Evolutionary conservation across 2,888 invertebrate species (phyloP), one percentile per base, ranked within the genome.

Genomic region (Deilephila elpenor): DNA sequence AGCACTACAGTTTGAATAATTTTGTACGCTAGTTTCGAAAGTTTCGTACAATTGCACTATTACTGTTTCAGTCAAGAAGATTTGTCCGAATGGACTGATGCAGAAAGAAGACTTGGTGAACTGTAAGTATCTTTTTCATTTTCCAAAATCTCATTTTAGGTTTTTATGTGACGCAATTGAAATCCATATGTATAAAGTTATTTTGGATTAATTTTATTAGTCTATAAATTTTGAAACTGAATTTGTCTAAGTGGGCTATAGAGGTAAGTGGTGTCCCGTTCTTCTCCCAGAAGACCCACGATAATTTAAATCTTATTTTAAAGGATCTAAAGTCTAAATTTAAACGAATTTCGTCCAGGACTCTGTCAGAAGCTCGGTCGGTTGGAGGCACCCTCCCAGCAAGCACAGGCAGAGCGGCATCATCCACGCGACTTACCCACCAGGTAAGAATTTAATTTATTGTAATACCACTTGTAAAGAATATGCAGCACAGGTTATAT

Each of bases 71-170:
- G 94, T 80, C 94, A 95, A 90, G 94, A 94, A 87, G 93, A 95
- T 74, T 83, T 95, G 75, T 94, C 94, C 1, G 93, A 93, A 84
- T 95, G 95, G 95, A 95, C 94, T 5, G 95, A 95, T 73, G 95
- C 92, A 37, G 95, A 95, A 78, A 88, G 95, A 76, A 88, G 95
- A 78, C 88, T 94, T 71, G 95, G 95, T 72, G 95, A 95, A 86
- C 79, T 93, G 93, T 93, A 82, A 91, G 92, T 88, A 51, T 20
- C 62, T 19, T 7, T 7, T 19, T 20, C 25, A 5, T 17, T 11
- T 59, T 37, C 29, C 0, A 20, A 17, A 44, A 53, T 25, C 11
- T 25, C 70, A 19, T 3, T 0, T 19, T 17, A 19, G 4, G 8
- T 11, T 37, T 59, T 56, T 59, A 20, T 8, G 20, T 25, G 2